Percentiles rank a stretch among this genome's conserved stretches.
These are phyloP conservation scores for Orussus abietinus DNA, from an alignment of 1,140 invertebrate species.

Conservation along the genomic window DNA sequence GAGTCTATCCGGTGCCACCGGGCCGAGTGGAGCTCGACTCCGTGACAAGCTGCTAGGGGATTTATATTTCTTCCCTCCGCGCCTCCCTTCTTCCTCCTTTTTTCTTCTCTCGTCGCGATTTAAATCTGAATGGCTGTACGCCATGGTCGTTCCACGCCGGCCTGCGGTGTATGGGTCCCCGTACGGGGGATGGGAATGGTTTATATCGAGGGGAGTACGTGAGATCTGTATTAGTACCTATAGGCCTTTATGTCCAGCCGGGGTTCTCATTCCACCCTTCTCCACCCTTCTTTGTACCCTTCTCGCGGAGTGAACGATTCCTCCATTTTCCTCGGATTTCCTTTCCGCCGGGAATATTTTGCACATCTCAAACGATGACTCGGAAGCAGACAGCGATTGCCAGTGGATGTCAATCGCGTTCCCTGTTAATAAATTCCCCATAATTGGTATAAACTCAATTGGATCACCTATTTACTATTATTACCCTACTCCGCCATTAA, in stretches of 20 bases:
- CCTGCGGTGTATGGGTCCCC: constrained; percentile 41
- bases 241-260: constrained; percentile 33
- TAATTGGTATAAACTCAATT: too few species aligned
- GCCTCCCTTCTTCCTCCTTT: constrained; percentile 18
- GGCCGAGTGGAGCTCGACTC: too few species aligned
- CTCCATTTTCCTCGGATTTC: constrained; percentile 12
- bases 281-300: too few species aligned
- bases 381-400: constrained; percentile 5
- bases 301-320: not conserved
- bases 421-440: too few species aligned
- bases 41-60: constrained; percentile 35
- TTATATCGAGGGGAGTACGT: constrained; percentile 49
- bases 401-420: too few species aligned
- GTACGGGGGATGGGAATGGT: constrained; percentile 44
- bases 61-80: constrained; percentile 26
- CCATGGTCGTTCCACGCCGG: constrained; percentile 22
- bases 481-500: too few species aligned
- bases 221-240: constrained; percentile 53
- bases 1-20: not conserved
- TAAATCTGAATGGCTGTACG: constrained; percentile 49
- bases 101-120: constrained; percentile 35
- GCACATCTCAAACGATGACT: not conserved
- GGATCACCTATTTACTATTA: too few species aligned
- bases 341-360: too few species aligned
- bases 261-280: constrained; percentile 43